phyloP scores from a whole-genome alignment of 2,113 vertebrate genomes.

The Ptilonorhynchus violaceus region DNA sequence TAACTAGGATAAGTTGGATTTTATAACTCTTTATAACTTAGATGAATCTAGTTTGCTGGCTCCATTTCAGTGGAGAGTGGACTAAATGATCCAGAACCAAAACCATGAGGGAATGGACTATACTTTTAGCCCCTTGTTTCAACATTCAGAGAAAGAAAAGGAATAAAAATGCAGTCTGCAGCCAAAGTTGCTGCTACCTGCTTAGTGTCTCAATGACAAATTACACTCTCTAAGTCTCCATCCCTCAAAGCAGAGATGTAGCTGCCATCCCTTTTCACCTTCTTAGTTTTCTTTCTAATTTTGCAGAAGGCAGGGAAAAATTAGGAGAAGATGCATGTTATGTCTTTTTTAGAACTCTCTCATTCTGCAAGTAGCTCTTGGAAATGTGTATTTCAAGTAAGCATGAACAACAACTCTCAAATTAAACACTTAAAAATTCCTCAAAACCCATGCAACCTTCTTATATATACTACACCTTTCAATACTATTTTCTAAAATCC shows the following conservation, averaged over 20 bases:
- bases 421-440: not conserved
- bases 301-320: not conserved
- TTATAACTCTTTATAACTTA: not conserved
- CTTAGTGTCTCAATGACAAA: not conserved
- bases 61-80: not conserved
- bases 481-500: not conserved
- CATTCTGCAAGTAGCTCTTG: not conserved
- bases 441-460: not conserved
- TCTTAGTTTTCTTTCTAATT: not conserved
- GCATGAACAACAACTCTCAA: not conserved
- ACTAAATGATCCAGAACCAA: not conserved
- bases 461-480: not conserved
- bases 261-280: not conserved
- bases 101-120: not conserved
- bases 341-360: not conserved
- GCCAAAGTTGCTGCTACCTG: not conserved
- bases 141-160: not conserved
- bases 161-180: not conserved
- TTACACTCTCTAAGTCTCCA: not conserved
- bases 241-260: not conserved
- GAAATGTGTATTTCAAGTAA: not conserved
- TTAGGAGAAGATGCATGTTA: not conserved
- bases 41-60: not conserved
- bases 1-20: not conserved
- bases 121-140: not conserved